phyloP scores from a whole-genome alignment of 2,113 vertebrate genomes.

The Illadopsis cleaveri region DNA sequence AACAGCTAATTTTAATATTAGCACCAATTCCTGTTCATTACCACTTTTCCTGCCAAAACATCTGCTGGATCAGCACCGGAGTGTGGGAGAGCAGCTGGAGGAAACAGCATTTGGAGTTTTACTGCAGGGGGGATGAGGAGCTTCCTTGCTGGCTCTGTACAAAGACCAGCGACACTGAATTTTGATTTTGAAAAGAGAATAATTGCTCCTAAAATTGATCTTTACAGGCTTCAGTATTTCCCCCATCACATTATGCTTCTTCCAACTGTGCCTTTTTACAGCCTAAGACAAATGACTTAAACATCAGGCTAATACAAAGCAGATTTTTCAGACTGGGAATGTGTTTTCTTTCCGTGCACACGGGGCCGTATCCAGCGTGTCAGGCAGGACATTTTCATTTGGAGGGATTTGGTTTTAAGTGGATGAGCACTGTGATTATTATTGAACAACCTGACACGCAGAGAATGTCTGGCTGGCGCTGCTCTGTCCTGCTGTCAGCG shows the following conservation, averaged over 20 bases:
- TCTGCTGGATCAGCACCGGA: neutral
- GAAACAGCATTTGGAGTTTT: neutral
- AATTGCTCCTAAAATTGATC: neutral
- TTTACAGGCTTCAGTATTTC: neutral
- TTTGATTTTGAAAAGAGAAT: neutral
- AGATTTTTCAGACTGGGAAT: neutral
- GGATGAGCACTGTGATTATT: neutral
- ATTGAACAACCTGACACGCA: neutral
- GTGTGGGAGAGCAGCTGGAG: neutral
- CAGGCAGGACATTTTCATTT: neutral
- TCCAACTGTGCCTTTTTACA: neutral
- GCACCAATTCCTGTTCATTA: neutral
- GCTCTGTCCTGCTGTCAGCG: neutral
- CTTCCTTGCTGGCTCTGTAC: neutral
- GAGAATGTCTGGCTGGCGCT: neutral
- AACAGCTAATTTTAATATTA: slow-evolving; percentile 34
- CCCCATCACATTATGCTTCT: neutral
- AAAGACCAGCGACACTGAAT: neutral
- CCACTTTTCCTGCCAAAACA: slow-evolving; percentile 19
- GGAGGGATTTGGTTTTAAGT: neutral
- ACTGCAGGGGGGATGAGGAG: neutral
- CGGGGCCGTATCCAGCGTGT: neutral
- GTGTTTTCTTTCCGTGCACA: neutral
- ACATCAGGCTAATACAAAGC: neutral
- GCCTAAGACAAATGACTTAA: neutral